A percentile compares a stretch with the other conserved stretches of the same genome.
Evolutionary conservation across 1,140 invertebrate species (phyloP).

Genomic region (Ganaspis sp.): DNA sequence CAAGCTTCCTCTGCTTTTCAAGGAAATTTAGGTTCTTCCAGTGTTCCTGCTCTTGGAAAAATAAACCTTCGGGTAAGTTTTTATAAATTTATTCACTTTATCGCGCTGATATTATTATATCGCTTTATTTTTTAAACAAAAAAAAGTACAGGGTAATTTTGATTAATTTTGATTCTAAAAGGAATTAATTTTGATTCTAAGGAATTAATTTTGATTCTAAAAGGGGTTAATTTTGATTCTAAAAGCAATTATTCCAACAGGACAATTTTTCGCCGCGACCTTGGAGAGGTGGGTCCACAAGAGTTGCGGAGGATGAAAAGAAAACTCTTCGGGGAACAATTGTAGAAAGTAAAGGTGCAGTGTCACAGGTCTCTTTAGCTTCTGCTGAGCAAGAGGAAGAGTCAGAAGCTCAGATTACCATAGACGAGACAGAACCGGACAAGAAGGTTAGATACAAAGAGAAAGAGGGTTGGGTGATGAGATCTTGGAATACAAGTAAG

Average conservation of each 20-base stretch:
- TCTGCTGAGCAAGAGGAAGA: slow-evolving; percentile 37
- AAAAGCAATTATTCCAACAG: not conserved
- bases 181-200: no score
- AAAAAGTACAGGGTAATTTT: no score
- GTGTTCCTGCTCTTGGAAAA: not conserved
- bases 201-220: no score
- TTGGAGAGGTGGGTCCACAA: not conserved
- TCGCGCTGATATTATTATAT: no score
- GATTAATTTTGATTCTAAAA: no score
- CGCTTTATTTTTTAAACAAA: no score
- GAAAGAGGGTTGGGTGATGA: slow-evolving; percentile 46
- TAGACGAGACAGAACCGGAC: slow-evolving; percentile 53
- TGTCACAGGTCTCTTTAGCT: slow-evolving; percentile 44
- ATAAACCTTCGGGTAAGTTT: not conserved
- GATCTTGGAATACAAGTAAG: slow-evolving; percentile 44
- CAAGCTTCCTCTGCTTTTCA: slow-evolving; percentile 32
- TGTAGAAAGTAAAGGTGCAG: slow-evolving; percentile 22
- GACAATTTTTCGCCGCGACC: not conserved
- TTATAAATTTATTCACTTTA: no score
- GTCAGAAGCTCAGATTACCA: slow-evolving; percentile 45
- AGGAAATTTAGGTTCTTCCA: not conserved
- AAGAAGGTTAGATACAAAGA: slow-evolving; percentile 71
- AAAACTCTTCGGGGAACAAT: not conserved
- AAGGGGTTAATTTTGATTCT: no score
- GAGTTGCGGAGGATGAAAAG: not conserved